phyloP scores from a whole-genome alignment of 2,113 vertebrate species.

The Tragelaphus strepsiceros region DNA sequence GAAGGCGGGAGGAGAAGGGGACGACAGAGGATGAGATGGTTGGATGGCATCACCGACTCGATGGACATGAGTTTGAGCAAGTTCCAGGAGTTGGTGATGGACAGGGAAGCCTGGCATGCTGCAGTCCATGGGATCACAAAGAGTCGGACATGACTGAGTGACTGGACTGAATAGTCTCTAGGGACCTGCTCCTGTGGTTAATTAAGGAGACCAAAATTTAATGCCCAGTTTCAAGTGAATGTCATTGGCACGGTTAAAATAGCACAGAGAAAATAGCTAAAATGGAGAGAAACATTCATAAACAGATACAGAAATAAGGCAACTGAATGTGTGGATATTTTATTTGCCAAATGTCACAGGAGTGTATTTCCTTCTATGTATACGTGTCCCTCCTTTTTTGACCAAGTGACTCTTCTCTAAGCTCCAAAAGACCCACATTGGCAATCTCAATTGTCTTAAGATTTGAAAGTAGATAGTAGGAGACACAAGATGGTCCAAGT shows the following conservation, averaged over 20 bases:
- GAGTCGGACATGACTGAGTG: fast-evolving
- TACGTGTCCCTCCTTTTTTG: not conserved
- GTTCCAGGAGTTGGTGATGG: not conserved
- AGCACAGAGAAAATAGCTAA: not conserved
- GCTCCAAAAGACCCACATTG: not conserved
- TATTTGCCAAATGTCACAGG: not conserved
- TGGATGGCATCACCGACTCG: not conserved
- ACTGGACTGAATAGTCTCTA: not conserved
- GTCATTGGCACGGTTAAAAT: not conserved
- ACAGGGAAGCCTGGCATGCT: not conserved
- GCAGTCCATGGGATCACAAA: not conserved
- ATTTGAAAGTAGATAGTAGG: not conserved
- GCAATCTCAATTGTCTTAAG: not conserved
- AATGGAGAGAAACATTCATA: not conserved
- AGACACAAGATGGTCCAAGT: conserved; percentile 8
- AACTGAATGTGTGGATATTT: not conserved
- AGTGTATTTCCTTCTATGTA: not conserved
- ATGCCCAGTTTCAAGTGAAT: not conserved
- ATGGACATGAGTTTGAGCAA: not conserved
- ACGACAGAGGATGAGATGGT: not conserved
- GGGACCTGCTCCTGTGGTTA: not conserved
- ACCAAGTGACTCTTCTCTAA: not conserved
- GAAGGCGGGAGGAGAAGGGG: not conserved
- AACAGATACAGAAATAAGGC: not conserved
- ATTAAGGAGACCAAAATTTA: not conserved